Evolutionary conservation across 1,140 invertebrate species (phyloP).

Genomic region (Sminthurinus signatus): DNA sequence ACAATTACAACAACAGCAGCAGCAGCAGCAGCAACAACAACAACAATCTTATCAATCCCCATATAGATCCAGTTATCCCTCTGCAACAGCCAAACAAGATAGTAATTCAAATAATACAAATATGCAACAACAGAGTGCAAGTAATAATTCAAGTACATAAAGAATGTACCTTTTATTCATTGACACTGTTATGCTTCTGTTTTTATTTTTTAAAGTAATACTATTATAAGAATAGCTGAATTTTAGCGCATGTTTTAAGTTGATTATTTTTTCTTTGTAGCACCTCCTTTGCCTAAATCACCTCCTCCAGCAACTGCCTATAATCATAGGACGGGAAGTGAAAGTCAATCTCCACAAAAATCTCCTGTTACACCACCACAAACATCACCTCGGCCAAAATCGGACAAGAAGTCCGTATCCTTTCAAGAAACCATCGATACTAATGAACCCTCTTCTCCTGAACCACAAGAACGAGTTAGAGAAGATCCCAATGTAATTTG

Average conservation of each 20-base stretch:
- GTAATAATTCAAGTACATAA: too few species aligned
- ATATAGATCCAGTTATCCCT: constrained; percentile 34
- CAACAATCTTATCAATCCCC: constrained; percentile 37
- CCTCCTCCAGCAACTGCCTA: constrained; percentile 33
- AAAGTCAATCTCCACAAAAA: constrained; percentile 26
- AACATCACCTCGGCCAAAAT: constrained; percentile 28
- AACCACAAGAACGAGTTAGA: constrained; percentile 55
- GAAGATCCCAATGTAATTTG: constrained; percentile 73
- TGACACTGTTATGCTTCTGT: too few species aligned
- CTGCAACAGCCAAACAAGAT: too few species aligned
- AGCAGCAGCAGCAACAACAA: constrained; percentile 41
- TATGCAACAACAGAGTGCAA: constrained; percentile 41
- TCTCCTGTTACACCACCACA: constrained; percentile 38
- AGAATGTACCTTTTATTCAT: too few species aligned
- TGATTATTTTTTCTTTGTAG: too few species aligned
- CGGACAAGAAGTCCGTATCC: constrained; percentile 57
- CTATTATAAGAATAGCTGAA: too few species aligned
- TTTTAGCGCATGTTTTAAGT: too few species aligned
- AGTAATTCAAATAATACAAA: constrained; percentile 13
- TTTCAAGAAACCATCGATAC: constrained; percentile 64
- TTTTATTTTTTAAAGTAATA: too few species aligned
- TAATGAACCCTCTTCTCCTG: constrained; percentile 47
- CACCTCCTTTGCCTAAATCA: constrained; percentile 39
- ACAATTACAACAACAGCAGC: constrained; percentile 42
- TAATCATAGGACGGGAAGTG: not conserved